Conservation (phyloP, 2,113 vertebrate genomes). For the Thamnaconus septentrionalis region DNA sequence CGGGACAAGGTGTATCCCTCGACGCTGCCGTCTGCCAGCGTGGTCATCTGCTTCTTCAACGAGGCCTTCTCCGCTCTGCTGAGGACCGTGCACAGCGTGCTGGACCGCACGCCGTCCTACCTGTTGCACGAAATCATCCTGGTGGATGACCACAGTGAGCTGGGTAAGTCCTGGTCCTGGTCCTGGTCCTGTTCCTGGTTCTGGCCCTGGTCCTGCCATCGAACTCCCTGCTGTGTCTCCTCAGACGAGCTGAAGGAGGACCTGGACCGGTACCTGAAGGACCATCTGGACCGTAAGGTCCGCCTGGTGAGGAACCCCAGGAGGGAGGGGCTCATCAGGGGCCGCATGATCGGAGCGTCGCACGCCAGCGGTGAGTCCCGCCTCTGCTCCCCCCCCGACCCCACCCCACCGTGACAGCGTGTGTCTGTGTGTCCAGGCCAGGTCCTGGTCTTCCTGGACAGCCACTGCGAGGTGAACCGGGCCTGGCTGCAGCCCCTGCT, state of each 20-base stretch:
- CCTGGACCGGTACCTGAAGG: constrained; percentile 79
- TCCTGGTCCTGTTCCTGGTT: background rate
- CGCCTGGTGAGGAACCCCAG: constrained; percentile 87
- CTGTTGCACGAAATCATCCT: constrained; percentile 92
- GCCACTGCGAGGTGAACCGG: constrained; percentile 95
- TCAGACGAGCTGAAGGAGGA: constrained; percentile 90
- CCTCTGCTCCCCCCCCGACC: no score
- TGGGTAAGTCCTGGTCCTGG: constrained; percentile 70
- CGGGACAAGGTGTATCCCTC: constrained; percentile 77
- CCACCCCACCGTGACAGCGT: background rate
- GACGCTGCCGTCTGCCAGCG: constrained; percentile 83
- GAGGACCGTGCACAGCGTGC: constrained; percentile 89
- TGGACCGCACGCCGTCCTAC: constrained; percentile 83
- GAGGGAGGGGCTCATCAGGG: constrained; percentile 93
- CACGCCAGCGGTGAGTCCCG: constrained; percentile 84
- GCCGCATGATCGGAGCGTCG: constrained; percentile 93
- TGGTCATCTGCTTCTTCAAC: constrained; percentile 96
- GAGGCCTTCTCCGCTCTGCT: constrained; percentile 93
- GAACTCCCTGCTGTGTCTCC: background rate
- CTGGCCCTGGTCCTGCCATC: background rate
- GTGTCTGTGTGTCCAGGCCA: constrained; percentile 75
- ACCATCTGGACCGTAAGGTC: constrained; percentile 80
- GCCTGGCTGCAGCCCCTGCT: constrained; percentile 91
- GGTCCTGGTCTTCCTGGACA: constrained; percentile 95
- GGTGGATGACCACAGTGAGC: constrained; percentile 92